Percentiles rank a stretch among this genome's conserved stretches.
Conservation (phyloP, 2,888 invertebrate genomes). For the Sturmia bella region DNA sequence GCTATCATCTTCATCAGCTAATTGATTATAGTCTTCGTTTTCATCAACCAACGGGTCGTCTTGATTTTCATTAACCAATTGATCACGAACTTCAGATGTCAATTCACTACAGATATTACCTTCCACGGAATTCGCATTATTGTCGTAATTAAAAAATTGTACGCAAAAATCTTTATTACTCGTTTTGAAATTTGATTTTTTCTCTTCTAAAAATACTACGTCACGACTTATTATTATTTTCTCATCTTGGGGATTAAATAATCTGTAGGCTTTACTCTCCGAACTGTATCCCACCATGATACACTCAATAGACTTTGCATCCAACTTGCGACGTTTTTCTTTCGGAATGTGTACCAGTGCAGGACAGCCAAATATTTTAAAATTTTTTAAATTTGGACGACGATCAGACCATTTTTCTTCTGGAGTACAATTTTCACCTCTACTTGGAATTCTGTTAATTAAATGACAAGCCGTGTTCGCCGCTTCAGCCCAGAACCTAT, state of each 20-base stretch:
- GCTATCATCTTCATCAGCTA: no score
- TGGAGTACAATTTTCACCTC: constrained; percentile 44
- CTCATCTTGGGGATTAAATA: no score
- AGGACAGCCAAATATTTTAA: constrained; percentile 65
- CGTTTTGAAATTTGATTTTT: background rate
- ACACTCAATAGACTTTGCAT: no score
- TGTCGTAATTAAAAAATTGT: no score
- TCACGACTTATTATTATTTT: constrained; percentile 17
- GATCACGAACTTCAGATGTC: constrained; percentile 33
- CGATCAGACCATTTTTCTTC: constrained; percentile 62
- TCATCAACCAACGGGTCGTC: no score
- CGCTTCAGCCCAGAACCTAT: constrained; percentile 62
- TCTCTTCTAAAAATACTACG: background rate
- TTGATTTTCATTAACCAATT: no score
- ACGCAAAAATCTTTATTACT: no score
- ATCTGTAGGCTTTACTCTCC: constrained; percentile 61
- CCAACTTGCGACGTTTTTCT: constrained; percentile 48
- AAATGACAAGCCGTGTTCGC: constrained; percentile 59
- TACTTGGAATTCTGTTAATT: constrained; percentile 59
- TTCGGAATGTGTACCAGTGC: constrained; percentile 65
- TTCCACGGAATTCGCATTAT: background rate
- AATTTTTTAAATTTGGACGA: constrained; percentile 48
- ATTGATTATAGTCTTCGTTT: no score
- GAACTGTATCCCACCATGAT: no score
- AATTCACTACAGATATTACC: constrained; percentile 27